Conservation (phyloP, 2,888 invertebrate species). For the Rhopalosiphum nymphaeae region DNA sequence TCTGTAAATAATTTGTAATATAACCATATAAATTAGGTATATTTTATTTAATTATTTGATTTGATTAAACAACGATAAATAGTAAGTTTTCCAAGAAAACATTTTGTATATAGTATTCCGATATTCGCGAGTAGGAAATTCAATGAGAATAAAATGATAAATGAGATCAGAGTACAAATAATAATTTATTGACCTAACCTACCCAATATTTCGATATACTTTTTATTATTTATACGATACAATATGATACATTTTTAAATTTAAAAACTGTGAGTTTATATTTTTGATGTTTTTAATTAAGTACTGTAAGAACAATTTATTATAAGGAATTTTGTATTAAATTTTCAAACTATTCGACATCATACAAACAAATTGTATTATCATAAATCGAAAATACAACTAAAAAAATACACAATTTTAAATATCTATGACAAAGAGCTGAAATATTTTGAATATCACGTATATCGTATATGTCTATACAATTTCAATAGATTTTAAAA, state of each 20-base stretch:
- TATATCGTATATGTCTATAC: neutral
- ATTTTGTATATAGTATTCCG: neutral
- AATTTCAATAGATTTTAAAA: neutral
- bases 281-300: too few species aligned
- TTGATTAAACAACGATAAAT: neutral
- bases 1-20: neutral
- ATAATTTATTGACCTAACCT: slow-evolving; percentile 22
- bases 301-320: neutral
- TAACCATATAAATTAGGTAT: neutral
- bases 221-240: neutral
- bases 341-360: neutral
- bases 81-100: slow-evolving; percentile 3
- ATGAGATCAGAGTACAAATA: slow-evolving; percentile 28
- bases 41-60: neutral
- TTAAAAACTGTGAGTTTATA: neutral
- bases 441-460: neutral
- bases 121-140: neutral
- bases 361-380: neutral
- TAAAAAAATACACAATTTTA: neutral
- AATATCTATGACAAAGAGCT: neutral
- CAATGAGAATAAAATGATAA: slow-evolving; percentile 8
- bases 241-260: neutral
- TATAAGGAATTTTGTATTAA: neutral
- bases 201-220: neutral
- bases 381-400: neutral